Evolutionary conservation across 2,888 invertebrate species (phyloP), one percentile per base, ranked within the genome.

Genomic region (Leptinotarsa juncta): DNA sequence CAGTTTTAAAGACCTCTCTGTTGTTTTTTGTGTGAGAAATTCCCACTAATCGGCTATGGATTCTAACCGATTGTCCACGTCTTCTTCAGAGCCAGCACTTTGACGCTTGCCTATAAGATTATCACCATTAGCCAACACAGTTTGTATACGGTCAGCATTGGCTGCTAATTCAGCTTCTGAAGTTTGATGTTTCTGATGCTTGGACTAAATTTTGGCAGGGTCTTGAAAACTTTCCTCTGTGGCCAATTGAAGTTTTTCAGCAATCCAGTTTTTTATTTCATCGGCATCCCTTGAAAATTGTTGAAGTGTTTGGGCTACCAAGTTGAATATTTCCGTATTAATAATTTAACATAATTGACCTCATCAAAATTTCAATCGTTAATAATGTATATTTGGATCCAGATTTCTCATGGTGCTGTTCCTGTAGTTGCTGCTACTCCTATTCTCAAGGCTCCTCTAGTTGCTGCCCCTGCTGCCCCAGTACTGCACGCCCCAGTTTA

Each of bases 181-280:
- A 0, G 99, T 99, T 89, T 99, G 99, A 90, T 99, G 99, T 88
- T 99, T 99, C 89, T 99, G 99, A 88, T 99, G 98, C 88, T 99
- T 99, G 53, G 97, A 97, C 88, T 98, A 98, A 85, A 99, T 99
- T 88, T 99, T 99, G 0, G 96, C 96, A 16, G 96, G 96, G 87
- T 96, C 96, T 90, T 97, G 97, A 91, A 99, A 99, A 84, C 97
- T 97, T 88, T 99, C 99, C 86, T 99, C 99, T 3, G 97, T 97
- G n/a, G 99, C 99, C 82, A 98, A 91, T 86, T 98, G 98, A 82
- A 99, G 89, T 88, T 99, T 99, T 89, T 99, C 99, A 0, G 97
- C 97, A 85, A 99, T 98, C 99, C 99, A 99, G 89, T 98, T 99
- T 89, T 99, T 99, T 91, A 99, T 98, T 89, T 99, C 99, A 86